A percentile compares a stretch with the other conserved stretches of the same genome.
These are phyloP conservation scores for Pheosia tremula DNA, from an alignment of 2,888 invertebrate species.

Conservation along the genomic window DNA sequence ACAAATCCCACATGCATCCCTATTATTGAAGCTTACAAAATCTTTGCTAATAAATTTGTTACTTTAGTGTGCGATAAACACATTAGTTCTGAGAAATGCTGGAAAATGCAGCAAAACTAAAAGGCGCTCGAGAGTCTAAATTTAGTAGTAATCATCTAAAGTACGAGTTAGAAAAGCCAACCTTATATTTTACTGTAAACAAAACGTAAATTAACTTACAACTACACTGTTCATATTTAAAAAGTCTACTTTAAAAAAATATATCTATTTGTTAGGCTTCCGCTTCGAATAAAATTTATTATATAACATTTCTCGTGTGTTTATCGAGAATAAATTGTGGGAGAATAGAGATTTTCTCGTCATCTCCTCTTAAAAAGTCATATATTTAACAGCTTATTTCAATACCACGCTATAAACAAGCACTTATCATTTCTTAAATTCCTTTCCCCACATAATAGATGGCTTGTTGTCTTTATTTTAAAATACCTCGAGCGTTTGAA, in stretches of 20 bases:
- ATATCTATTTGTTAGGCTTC: neutral
- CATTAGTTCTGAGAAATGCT: too few relatives aligned
- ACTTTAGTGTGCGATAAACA: too few relatives aligned
- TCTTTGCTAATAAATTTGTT: too few relatives aligned
- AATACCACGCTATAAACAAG: slow-evolving; percentile 24
- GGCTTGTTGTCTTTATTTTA: slow-evolving; percentile 69
- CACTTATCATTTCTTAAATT: slow-evolving; percentile 30
- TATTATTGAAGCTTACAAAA: too few relatives aligned
- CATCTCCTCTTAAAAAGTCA: neutral
- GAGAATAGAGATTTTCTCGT: neutral
- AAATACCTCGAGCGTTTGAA: slow-evolving; percentile 56
- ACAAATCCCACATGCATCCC: too few relatives aligned
- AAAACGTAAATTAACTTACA: neutral
- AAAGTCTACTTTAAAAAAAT: too few relatives aligned
- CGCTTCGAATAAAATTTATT: neutral
- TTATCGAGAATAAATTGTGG: neutral
- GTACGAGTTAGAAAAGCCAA: too few relatives aligned
- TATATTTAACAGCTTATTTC: slow-evolving; percentile 5
- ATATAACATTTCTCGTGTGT: neutral
- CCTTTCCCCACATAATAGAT: slow-evolving; percentile 38
- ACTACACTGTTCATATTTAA: neutral
- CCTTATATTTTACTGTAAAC: neutral
- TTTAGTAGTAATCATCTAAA: too few relatives aligned
- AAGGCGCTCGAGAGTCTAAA: too few relatives aligned
- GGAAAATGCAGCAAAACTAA: too few relatives aligned